A percentile compares a stretch with the other conserved stretches of the same genome.
These are phyloP conservation scores for Cheilosia pagana DNA, from an alignment of 2,888 invertebrate species.

Conservation along the genomic window DNA sequence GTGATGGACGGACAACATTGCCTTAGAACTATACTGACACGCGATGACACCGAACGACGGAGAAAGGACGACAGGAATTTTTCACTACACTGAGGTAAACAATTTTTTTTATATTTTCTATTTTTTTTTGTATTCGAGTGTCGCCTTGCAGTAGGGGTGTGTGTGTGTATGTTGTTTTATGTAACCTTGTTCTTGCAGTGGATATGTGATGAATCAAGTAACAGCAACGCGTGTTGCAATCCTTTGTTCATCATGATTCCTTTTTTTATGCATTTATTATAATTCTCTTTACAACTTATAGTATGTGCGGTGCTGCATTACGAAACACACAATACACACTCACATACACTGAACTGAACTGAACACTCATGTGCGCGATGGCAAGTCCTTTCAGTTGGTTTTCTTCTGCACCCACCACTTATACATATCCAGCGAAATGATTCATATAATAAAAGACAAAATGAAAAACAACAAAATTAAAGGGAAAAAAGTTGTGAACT, in stretches of 20 bases:
- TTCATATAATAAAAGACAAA: conserved; percentile 53
- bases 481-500: background rate
- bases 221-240: conserved; percentile 66
- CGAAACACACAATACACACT: conserved; percentile 63
- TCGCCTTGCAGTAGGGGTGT: conserved; percentile 43
- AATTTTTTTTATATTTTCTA: conserved; percentile 14
- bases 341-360: conserved; percentile 3
- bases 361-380: conserved; percentile 2
- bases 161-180: conserved; percentile 71
- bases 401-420: conserved; percentile 71
- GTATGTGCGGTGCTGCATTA: conserved; percentile 57
- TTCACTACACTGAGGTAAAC: conserved; percentile 44
- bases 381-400: conserved; percentile 54
- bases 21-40: conserved; percentile 53
- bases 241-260: conserved; percentile 66
- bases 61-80: background rate
- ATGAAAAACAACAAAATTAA: background rate
- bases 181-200: conserved; percentile 57
- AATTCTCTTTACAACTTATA: conserved; percentile 38
- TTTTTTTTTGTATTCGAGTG: conserved; percentile 26
- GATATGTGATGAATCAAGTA: conserved; percentile 50
- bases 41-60: conserved; percentile 34
- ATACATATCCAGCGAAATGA: conserved; percentile 65
- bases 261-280: conserved; percentile 57
- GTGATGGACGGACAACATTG: conserved; percentile 65